Conservation (phyloP, 2,113 vertebrate genomes). For the Scartelaos histophorus region DNA sequence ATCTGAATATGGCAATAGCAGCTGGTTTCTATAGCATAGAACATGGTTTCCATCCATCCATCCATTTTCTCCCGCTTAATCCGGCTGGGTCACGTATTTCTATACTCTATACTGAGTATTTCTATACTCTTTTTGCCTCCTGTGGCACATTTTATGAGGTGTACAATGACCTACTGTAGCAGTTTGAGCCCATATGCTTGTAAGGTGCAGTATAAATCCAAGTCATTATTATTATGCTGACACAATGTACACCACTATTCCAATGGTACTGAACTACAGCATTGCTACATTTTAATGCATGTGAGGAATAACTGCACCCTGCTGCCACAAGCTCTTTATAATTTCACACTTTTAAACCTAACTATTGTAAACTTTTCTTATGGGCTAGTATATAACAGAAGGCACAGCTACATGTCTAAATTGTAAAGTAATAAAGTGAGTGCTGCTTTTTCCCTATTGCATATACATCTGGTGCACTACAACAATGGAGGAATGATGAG, state of each 20-base stretch:
- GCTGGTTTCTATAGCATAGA: too few species aligned
- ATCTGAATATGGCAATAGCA: too few species aligned
- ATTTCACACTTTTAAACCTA: too few species aligned
- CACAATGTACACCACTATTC: background rate
- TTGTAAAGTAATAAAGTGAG: conserved; percentile 18
- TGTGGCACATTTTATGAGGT: too few species aligned
- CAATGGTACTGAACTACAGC: background rate
- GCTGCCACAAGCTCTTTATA: background rate
- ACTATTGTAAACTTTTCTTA: background rate
- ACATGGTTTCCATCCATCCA: too few species aligned
- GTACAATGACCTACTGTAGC: too few species aligned
- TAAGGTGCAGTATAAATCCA: too few species aligned
- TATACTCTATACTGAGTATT: too few species aligned
- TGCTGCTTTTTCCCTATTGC: conserved; percentile 19
- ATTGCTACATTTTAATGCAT: background rate
- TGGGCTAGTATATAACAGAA: background rate
- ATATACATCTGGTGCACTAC: conserved; percentile 4
- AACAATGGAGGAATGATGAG: conserved; percentile 7
- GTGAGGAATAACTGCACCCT: background rate
- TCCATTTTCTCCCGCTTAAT: too few species aligned
- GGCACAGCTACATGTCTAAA: background rate
- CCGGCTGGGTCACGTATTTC: too few species aligned
- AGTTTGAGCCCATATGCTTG: too few species aligned
- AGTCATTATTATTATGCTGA: background rate
- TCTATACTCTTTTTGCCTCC: too few species aligned